A percentile compares a stretch with the other conserved stretches of the same genome.
Evolutionary conservation across 2,113 vertebrate genomes (phyloP).

Genomic region (Microtus pennsylvanicus): DNA sequence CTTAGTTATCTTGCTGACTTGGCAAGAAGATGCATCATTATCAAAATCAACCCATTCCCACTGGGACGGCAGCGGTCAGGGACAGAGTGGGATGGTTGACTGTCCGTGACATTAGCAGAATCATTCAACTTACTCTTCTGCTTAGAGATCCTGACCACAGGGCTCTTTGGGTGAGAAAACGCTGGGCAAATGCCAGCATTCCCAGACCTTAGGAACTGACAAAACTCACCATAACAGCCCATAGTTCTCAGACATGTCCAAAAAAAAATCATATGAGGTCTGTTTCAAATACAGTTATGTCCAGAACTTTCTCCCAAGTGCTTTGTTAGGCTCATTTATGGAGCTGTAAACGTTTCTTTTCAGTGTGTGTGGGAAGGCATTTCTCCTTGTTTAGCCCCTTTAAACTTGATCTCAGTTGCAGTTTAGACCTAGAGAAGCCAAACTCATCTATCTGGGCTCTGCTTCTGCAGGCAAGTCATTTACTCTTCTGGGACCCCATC

Average conservation of each 20-base stretch:
- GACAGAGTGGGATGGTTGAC: not conserved
- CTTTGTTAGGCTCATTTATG: constrained; percentile 21
- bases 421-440: constrained; percentile 32
- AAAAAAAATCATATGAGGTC: constrained; percentile 33
- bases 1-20: not conserved
- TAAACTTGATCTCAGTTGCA: constrained; percentile 3
- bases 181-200: not conserved
- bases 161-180: not conserved
- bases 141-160: not conserved
- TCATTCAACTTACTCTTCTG: not conserved
- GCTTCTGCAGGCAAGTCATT: not conserved
- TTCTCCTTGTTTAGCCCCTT: constrained; percentile 53
- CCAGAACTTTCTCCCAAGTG: constrained; percentile 48
- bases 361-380: not conserved
- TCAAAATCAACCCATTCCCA: not conserved
- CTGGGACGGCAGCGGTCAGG: not conserved
- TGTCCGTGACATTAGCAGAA: not conserved
- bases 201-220: not conserved
- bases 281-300: not conserved
- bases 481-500: not conserved
- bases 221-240: not conserved
- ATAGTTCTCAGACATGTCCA: not conserved
- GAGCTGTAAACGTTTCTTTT: constrained; percentile 37
- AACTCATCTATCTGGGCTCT: not conserved
- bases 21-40: not conserved